These are phyloP conservation scores for Momotus momota DNA, from an alignment of 2,797 vertebrate genomes.

Conservation along the genomic window DNA sequence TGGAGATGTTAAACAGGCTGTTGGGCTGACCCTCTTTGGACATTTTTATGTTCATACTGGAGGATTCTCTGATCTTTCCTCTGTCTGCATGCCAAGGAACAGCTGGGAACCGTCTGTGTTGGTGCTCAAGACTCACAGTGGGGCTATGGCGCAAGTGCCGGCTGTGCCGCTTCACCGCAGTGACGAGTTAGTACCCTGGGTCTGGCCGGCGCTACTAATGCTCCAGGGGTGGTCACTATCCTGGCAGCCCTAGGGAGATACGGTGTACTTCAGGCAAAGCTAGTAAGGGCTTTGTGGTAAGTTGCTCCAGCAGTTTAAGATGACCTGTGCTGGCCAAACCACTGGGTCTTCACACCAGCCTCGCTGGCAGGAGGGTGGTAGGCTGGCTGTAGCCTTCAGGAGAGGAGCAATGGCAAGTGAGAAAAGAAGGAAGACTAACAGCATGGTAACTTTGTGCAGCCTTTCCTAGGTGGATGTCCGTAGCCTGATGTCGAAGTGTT, in stretches of 20 bases:
- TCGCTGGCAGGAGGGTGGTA: background rate
- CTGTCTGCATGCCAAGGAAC: background rate
- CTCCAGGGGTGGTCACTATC: background rate
- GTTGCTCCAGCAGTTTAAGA: background rate
- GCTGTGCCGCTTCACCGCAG: background rate
- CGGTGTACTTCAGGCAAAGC: background rate
- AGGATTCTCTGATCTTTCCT: background rate
- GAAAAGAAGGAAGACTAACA: background rate
- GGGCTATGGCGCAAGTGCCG: accelerated
- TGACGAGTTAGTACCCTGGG: background rate
- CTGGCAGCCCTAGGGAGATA: background rate
- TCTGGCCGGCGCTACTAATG: background rate
- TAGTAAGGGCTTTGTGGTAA: background rate
- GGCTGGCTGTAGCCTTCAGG: background rate
- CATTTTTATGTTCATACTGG: background rate
- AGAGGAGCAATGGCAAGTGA: background rate
- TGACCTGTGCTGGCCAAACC: background rate
- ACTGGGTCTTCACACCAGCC: background rate
- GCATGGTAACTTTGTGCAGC: accelerated
- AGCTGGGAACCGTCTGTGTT: background rate
- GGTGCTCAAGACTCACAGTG: background rate
- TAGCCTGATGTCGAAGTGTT: background rate
- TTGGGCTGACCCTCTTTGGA: background rate
- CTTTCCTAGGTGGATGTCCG: background rate
- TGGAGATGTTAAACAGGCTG: background rate